A percentile compares a stretch with the other conserved stretches of the same genome.
Conservation (phyloP, 2,888 invertebrate genomes). For the Conomelus anceps region DNA sequence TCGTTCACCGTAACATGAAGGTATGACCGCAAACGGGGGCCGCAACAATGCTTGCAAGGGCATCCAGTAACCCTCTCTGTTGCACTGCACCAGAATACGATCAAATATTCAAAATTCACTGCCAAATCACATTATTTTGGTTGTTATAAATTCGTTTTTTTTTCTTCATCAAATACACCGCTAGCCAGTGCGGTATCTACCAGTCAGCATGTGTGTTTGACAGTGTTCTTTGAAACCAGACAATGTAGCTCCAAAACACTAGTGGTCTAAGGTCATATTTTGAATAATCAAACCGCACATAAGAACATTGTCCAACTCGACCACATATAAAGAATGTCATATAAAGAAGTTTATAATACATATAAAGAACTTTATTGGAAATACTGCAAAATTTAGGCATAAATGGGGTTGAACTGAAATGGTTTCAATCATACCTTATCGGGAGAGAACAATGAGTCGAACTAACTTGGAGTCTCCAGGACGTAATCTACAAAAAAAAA, state of each 20-base stretch:
- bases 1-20: background rate
- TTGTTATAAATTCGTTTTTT: background rate
- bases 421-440: too few species aligned
- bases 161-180: background rate
- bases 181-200: background rate
- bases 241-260: background rate
- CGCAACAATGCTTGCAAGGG: background rate
- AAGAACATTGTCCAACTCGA: too few species aligned
- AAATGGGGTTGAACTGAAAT: too few species aligned
- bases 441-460: too few species aligned
- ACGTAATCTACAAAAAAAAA: too few species aligned
- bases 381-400: too few species aligned
- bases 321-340: too few species aligned
- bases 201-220: background rate
- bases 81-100: background rate
- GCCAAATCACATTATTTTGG: background rate
- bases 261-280: background rate
- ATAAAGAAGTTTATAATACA: too few species aligned
- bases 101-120: background rate
- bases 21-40: background rate
- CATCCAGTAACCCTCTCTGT: background rate
- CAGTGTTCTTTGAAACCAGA: background rate
- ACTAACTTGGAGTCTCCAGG: too few species aligned
- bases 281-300: too few species aligned
- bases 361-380: too few species aligned